Conservation (phyloP, 1,140 invertebrate genomes). For the Pygmarrhopalites habei region DNA sequence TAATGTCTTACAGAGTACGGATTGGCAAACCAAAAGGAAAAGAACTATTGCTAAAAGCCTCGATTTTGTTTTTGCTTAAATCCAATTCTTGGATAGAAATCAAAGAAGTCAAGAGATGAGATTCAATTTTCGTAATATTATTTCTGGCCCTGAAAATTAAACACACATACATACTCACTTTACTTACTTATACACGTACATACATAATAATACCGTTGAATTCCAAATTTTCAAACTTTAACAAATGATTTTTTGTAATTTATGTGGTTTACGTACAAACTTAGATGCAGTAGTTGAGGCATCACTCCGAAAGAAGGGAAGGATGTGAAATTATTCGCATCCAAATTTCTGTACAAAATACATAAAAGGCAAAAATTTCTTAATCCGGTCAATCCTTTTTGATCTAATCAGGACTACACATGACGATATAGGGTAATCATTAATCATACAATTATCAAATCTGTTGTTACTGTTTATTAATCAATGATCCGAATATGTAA, state of each 20-base stretch:
- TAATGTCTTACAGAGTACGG: constrained; percentile 44
- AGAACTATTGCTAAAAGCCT: constrained; percentile 38
- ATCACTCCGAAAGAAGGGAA: constrained; percentile 39
- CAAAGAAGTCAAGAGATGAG: constrained; percentile 42
- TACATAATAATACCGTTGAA: too few species aligned
- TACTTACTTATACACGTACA: too few species aligned
- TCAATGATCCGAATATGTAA: too few species aligned
- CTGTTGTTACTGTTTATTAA: too few species aligned
- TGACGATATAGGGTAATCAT: too few species aligned
- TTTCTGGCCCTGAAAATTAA: constrained; percentile 52
- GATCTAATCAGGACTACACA: too few species aligned
- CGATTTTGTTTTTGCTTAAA: constrained; percentile 42
- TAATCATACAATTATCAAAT: too few species aligned
- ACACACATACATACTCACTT: too few species aligned
- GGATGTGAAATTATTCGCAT: constrained; percentile 41
- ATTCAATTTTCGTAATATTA: constrained; percentile 53
- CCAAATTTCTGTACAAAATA: constrained; percentile 36
- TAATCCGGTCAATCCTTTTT: too few species aligned
- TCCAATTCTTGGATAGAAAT: constrained; percentile 46
- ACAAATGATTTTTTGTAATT: too few species aligned
- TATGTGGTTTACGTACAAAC: too few species aligned
- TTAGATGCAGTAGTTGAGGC: constrained; percentile 35
- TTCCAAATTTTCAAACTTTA: too few species aligned
- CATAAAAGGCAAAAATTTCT: constrained; percentile 4
- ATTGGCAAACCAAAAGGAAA: constrained; percentile 41